A percentile compares a stretch with the other conserved stretches of the same genome.
Conservation (phyloP, 2,797 vertebrate genomes). For the Leptatherina wallacei region DNA sequence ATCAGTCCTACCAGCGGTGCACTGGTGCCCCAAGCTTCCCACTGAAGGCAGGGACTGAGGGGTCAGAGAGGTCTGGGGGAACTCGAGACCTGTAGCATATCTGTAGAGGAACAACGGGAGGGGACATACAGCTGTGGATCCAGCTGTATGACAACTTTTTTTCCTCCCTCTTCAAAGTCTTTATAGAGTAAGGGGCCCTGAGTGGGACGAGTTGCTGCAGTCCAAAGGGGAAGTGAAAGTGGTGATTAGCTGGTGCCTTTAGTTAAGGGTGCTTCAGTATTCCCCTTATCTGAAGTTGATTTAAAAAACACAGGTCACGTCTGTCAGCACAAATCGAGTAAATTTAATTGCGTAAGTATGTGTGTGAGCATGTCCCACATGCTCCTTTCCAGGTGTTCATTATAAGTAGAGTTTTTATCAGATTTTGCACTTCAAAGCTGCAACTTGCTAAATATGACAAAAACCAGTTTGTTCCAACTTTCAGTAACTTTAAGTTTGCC, state of each 20-base stretch:
- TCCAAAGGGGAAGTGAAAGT: conserved; percentile 59
- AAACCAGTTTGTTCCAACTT: conserved; percentile 42
- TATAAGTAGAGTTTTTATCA: conserved; percentile 22
- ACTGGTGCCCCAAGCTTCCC: conserved; percentile 61
- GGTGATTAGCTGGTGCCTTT: conserved; percentile 57
- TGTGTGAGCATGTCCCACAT: conserved; percentile 44
- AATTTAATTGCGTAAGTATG: too few species aligned
- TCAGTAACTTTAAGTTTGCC: conserved; percentile 31
- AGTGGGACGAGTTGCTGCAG: conserved; percentile 30
- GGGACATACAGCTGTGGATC: conserved; percentile 44
- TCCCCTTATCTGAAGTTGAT: conserved; percentile 57
- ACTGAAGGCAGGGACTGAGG: conserved; percentile 56
- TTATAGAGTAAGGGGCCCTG: conserved; percentile 47
- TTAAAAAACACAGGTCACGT: too few species aligned
- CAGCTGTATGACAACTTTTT: conserved; percentile 55
- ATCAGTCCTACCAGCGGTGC: conserved; percentile 60
- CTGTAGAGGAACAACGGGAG: conserved; percentile 39
- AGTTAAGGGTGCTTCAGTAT: conserved; percentile 55
- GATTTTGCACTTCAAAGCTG: conserved; percentile 20
- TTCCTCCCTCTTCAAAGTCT: conserved; percentile 57
- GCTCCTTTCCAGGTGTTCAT: conserved; percentile 38
- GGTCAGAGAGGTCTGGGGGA: conserved; percentile 49
- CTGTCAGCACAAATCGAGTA: too few species aligned
- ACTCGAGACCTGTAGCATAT: conserved; percentile 1
- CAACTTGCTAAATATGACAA: conserved; percentile 43